Conservation (phyloP, 2,113 vertebrate species). For the Nibea albiflora region DNA sequence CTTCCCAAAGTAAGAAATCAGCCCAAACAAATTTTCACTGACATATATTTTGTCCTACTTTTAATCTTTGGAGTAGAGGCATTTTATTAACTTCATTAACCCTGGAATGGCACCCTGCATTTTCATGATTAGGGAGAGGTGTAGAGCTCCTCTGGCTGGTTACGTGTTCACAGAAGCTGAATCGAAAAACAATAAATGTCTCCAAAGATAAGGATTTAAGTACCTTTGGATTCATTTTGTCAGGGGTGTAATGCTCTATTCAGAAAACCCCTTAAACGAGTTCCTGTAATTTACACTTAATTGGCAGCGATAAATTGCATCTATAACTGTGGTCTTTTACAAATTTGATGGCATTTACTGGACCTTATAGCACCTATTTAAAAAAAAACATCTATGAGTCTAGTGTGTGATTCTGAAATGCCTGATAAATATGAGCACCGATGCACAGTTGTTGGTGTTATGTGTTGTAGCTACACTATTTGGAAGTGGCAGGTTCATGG, state of each 20-base stretch:
- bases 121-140: neutral
- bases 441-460: neutral
- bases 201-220: neutral
- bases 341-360: neutral
- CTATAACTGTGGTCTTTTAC: neutral
- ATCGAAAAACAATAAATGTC: neutral
- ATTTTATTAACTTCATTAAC: neutral
- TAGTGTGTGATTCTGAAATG: neutral
- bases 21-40: neutral
- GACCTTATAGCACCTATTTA: neutral
- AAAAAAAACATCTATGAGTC: neutral
- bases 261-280: neutral
- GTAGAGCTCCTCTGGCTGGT: neutral
- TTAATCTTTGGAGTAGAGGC: neutral
- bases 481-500: neutral
- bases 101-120: neutral
- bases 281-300: neutral
- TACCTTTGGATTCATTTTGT: neutral
- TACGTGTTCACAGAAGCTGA: neutral
- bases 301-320: neutral
- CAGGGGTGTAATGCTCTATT: neutral
- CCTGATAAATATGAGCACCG: constrained; percentile 3
- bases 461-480: neutral
- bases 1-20: neutral
- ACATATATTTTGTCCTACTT: neutral